Evolutionary conservation across 2,797 vertebrate species (phyloP).

Genomic region (Borostomias antarcticus): DNA sequence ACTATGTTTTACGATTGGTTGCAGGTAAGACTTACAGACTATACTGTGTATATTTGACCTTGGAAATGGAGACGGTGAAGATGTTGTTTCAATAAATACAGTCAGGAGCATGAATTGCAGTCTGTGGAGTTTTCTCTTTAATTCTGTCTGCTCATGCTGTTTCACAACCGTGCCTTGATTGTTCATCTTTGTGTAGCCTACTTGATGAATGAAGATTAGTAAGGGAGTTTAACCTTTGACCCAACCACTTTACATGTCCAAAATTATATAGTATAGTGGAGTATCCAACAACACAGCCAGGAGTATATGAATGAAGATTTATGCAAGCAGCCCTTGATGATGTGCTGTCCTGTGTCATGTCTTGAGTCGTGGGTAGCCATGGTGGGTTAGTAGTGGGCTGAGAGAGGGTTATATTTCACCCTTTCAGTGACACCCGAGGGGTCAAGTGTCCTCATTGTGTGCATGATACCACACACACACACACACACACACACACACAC

Average conservation of each 20-base stretch:
- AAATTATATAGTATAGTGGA: no score
- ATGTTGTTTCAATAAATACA: background rate
- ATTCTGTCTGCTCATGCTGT: background rate
- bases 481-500: background rate
- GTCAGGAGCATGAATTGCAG: background rate
- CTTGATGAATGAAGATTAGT: background rate
- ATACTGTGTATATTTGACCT: background rate
- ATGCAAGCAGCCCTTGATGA: slow-evolving; percentile 7
- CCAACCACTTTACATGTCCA: slow-evolving; percentile 1
- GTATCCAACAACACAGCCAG: background rate
- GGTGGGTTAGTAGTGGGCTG: background rate
- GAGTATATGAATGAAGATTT: slow-evolving; percentile 52
- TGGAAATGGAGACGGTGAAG: background rate
- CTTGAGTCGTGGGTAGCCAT: background rate
- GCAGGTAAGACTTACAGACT: background rate
- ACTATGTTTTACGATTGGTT: background rate
- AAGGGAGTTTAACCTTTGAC: background rate
- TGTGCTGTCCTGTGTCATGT: slow-evolving; percentile 14
- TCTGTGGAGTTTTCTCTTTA: background rate
- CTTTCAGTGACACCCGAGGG: background rate
- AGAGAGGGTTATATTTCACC: background rate
- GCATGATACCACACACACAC: background rate
- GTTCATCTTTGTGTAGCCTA: no score
- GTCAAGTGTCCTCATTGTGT: background rate
- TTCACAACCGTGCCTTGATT: background rate